phyloP scores from a whole-genome alignment of 2,888 invertebrate species.

The Temnothorax ravouxi region DNA sequence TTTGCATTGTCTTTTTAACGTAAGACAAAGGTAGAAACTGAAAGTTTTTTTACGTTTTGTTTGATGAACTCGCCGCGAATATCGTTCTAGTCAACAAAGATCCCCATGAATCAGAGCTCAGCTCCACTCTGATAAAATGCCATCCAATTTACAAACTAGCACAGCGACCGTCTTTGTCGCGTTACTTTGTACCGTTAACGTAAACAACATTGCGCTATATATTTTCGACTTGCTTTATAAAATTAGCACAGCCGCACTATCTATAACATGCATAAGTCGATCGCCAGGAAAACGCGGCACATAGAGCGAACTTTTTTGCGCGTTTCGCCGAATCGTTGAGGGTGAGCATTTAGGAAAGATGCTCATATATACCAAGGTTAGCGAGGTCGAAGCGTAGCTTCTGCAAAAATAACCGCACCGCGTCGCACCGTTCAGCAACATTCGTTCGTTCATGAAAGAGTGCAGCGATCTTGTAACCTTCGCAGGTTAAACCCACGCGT shows the following conservation, averaged over 20 bases:
- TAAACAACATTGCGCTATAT: conserved; percentile 29
- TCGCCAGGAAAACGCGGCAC: not conserved
- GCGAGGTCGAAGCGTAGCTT: conserved; percentile 57
- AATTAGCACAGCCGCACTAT: conserved; percentile 19
- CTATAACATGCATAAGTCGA: not conserved
- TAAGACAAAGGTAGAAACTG: not conserved
- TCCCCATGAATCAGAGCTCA: conserved; percentile 30
- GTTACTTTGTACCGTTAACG: conserved; percentile 7
- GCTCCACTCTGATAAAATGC: not conserved
- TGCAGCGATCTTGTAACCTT: conserved; percentile 81
- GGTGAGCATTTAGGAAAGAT: conserved; percentile 57
- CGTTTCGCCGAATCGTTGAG: conserved; percentile 45
- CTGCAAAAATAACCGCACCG: conserved; percentile 78
- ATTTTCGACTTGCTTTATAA: conserved; percentile 11
- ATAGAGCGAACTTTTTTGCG: conserved; percentile 37
- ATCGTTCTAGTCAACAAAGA: conserved; percentile 1
- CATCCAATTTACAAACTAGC: not conserved
- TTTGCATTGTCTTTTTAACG: not conserved
- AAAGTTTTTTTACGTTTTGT: not conserved
- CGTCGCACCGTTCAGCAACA: conserved; percentile 68
- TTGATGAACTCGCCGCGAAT: not conserved
- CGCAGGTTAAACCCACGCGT: conserved; percentile 64
- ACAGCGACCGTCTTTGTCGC: conserved; percentile 20
- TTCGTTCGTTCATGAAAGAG: conserved; percentile 69
- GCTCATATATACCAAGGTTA: conserved; percentile 65